phyloP scores from a whole-genome alignment of 2,113 vertebrate species.

The Trogon melanurus region DNA sequence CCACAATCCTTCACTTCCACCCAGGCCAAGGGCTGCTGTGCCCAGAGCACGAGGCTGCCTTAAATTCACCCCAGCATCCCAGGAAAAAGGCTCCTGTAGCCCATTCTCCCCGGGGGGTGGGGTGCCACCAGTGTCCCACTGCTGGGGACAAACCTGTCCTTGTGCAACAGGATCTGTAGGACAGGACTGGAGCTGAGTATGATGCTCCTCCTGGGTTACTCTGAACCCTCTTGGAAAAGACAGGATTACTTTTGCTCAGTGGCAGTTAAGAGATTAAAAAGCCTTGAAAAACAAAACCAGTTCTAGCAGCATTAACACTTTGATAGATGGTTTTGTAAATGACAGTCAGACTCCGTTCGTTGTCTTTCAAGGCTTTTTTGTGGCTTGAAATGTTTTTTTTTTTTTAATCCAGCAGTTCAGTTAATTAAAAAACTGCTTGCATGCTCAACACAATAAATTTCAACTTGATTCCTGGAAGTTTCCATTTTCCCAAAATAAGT shows the following conservation, averaged over 20 bases:
- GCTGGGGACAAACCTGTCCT: background rate
- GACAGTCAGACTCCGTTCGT: rapidly evolving
- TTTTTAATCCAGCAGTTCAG: background rate
- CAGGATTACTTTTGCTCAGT: background rate
- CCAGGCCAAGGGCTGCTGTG: background rate
- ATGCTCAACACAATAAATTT: background rate
- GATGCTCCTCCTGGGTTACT: background rate
- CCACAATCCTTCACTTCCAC: background rate
- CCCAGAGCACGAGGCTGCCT: background rate
- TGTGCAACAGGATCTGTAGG: background rate
- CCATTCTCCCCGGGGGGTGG: rapidly evolving
- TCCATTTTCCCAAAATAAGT: background rate
- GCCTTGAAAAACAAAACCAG: background rate
- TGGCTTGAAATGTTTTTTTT: background rate
- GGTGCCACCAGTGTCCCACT: background rate
- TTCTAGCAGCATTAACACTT: background rate
- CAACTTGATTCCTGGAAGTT: background rate
- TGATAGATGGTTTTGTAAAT: background rate
- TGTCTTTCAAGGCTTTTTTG: background rate
- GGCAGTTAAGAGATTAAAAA: background rate
- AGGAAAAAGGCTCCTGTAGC: background rate
- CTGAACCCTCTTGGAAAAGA: background rate
- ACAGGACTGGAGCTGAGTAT: rapidly evolving
- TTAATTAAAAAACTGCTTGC: background rate
- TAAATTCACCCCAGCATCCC: background rate